Evolutionary conservation across 1,140 invertebrate species (phyloP), one percentile per base, ranked within the genome.

Genomic region (Drosophila ohnishii): DNA sequence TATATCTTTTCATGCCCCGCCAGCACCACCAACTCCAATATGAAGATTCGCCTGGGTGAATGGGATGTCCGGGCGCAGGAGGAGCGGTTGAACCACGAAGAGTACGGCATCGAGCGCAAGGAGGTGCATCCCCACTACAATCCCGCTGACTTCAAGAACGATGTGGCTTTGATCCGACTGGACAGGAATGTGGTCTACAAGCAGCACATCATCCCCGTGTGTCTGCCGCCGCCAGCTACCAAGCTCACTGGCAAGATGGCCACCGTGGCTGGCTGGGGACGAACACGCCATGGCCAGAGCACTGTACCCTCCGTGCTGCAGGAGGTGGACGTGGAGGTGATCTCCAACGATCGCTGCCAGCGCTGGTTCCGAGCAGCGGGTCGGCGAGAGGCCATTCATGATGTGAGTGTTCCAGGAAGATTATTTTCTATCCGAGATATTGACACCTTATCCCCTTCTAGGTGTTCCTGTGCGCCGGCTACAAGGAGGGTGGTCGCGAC

Each of bases 41-140:
- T 98, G 51, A 95, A 97, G 81, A 96, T 98, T 1, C 94, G 97
- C 14, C 93, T 98, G 0, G 97, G 97, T 1, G 97, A 98, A 91
- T 98, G 97, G 96, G 97, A 98, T 91, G 96, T 98, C 0, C 93
- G 96, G 25, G 96, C 96, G 40, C 94, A 95, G 22, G 95, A 95
- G 9, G 97, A 98, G 90, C 93, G 95, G 40, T 93, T 96, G 19
- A 93, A 95, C 5, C 97, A 98, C 88, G 97, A 98, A 89, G 97
- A 98, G 92, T 98, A 94, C 84, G 94, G 94, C 16, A 96, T 98
- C 1, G 96, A 97, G 89, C 93, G 97, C 16, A 97, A 97, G 90
- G 96, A 97, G 92, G 96, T 97, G 0, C 97, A 98, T 92, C 97
- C 97, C 0, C 94, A 95, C 42, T 98, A 98, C 91, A 96, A 97